A percentile compares a stretch with the other conserved stretches of the same genome.
Conservation (phyloP, 2,113 vertebrate genomes). For the Chlorocebus sabaeus region DNA sequence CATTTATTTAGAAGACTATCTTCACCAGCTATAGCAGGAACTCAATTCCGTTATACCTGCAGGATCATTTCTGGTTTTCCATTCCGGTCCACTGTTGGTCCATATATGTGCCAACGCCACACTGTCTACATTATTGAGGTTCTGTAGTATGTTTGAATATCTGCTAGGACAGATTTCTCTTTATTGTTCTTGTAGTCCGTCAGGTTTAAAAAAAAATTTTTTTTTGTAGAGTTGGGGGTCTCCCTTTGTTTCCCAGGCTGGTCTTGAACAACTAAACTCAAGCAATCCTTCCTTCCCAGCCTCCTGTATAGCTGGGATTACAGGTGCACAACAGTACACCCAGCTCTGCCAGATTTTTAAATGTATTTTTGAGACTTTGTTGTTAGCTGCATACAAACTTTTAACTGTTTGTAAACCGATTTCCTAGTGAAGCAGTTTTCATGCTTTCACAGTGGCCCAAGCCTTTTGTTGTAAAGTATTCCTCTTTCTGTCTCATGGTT, state of each 20-base stretch:
- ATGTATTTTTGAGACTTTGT: background rate
- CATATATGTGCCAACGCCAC: accelerated
- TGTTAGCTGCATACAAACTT: background rate
- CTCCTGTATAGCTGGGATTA: background rate
- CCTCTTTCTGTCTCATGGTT: background rate
- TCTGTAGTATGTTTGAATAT: background rate
- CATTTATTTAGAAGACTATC: background rate
- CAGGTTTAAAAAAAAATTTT: background rate
- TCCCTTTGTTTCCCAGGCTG: background rate
- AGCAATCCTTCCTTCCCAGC: background rate
- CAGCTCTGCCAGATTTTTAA: background rate
- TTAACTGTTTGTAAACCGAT: background rate
- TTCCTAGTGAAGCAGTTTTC: background rate
- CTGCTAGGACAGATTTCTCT: no score
- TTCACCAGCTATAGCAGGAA: background rate
- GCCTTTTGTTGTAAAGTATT: background rate
- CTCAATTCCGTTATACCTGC: background rate
- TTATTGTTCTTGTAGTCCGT: background rate
- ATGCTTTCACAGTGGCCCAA: background rate
- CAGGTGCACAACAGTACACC: no score
- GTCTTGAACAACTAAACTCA: background rate
- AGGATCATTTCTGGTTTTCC: background rate
- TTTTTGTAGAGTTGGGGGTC: background rate
- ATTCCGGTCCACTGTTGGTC: background rate
- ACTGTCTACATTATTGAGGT: background rate